Conservation (phyloP, 2,113 vertebrate genomes). For the Aspiorhynchus laticeps region DNA sequence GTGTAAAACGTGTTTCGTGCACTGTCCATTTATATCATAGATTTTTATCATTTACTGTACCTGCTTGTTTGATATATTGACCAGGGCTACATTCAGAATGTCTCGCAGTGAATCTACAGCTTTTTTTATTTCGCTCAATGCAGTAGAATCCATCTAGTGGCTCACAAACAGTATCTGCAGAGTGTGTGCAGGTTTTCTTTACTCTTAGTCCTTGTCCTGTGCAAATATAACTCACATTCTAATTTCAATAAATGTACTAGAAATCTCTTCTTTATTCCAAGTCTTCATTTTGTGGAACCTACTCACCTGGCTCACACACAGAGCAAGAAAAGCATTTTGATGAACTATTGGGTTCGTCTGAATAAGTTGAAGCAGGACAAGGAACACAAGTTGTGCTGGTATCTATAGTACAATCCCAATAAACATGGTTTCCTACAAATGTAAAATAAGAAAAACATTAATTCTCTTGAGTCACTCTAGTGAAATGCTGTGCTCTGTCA, state of each 20-base stretch:
- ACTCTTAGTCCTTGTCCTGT: neutral
- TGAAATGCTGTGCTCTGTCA: neutral
- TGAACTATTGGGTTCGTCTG: slow-evolving; percentile 25
- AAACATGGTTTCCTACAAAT: slow-evolving; percentile 18
- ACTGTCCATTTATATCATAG: neutral
- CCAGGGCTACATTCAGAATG: slow-evolving; percentile 48
- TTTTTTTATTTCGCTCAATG: neutral
- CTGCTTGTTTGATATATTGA: slow-evolving; percentile 49
- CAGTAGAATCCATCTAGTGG: slow-evolving; percentile 54
- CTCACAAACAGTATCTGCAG: slow-evolving; percentile 52
- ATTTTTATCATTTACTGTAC: slow-evolving; percentile 1
- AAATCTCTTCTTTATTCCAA: neutral
- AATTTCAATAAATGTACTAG: neutral
- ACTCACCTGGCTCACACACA: slow-evolving; percentile 40
- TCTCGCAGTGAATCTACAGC: slow-evolving; percentile 37
- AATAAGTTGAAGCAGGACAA: slow-evolving; percentile 34
- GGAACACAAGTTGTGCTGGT: slow-evolving; percentile 23
- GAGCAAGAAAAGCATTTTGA: slow-evolving; percentile 23
- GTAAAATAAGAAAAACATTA: neutral
- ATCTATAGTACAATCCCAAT: slow-evolving; percentile 24
- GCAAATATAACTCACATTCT: neutral
- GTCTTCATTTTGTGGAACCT: neutral
- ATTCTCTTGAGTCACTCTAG: neutral
- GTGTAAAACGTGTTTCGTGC: neutral
- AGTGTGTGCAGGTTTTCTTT: neutral